Conservation (phyloP, 2,888 invertebrate species). For the Capitulum mitella region DNA sequence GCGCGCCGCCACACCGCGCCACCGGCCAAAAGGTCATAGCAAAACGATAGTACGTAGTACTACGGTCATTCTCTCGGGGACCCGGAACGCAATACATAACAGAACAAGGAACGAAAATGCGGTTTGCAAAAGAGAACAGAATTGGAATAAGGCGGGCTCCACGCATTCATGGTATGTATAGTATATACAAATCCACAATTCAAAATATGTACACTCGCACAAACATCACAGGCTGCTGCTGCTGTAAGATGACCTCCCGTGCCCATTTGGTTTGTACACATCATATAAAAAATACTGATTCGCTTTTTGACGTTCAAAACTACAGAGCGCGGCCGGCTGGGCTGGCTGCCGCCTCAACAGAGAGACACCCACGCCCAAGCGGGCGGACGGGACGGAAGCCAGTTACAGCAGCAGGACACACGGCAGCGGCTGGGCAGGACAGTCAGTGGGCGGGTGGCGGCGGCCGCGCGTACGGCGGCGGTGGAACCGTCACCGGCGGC, state of each 20-base stretch:
- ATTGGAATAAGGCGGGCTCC: background rate
- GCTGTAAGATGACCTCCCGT: background rate
- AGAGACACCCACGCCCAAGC: too few relatives aligned
- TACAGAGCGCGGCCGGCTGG: background rate
- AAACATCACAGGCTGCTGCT: background rate
- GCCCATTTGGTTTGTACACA: conserved; percentile 5
- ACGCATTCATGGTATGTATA: background rate
- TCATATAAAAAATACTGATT: conserved; percentile 18
- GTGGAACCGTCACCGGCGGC: background rate
- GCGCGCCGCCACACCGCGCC: background rate
- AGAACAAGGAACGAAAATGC: conserved; percentile 5
- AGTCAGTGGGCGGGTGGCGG: background rate
- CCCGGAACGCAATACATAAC: conserved; percentile 3
- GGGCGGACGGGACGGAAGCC: background rate
- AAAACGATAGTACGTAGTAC: background rate
- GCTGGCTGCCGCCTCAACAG: too few relatives aligned
- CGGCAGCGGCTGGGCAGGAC: background rate
- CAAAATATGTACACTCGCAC: background rate
- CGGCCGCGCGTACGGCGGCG: background rate
- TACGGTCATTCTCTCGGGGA: background rate
- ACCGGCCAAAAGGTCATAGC: conserved; percentile 18
- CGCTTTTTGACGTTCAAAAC: background rate
- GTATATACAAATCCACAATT: background rate
- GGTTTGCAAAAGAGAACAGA: background rate
- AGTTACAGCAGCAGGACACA: background rate